Percentiles rank a stretch among this genome's conserved stretches.
phyloP scores from a whole-genome alignment of 2,888 invertebrate genomes.

The Pandemis corylana region DNA sequence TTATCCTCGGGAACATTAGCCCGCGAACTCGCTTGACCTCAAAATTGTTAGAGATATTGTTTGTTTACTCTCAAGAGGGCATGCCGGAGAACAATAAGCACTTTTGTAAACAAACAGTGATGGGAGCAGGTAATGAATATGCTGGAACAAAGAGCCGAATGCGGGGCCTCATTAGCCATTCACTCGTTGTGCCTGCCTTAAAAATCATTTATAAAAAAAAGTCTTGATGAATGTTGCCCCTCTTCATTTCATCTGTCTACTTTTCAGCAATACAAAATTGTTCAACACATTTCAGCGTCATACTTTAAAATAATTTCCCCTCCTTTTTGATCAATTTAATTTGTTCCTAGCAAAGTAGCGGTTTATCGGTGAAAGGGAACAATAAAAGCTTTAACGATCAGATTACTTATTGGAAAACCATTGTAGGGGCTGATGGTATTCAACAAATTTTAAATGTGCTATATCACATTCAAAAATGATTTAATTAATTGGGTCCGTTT shows the following conservation, averaged over 20 bases:
- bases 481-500: constrained; percentile 20
- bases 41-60: constrained; percentile 76
- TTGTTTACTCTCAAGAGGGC: constrained; percentile 68
- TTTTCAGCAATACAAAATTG: constrained; percentile 50
- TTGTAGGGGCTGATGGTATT: constrained; percentile 16
- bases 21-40: constrained; percentile 70
- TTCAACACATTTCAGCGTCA: constrained; percentile 49
- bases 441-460: constrained; percentile 19
- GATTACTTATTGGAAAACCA: constrained; percentile 36
- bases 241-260: constrained; percentile 55
- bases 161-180: constrained; percentile 77
- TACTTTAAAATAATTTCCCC: constrained; percentile 9
- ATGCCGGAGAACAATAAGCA: constrained; percentile 65
- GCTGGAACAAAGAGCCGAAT: constrained; percentile 76
- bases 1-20: constrained; percentile 66
- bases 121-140: constrained; percentile 79
- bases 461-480: constrained; percentile 21
- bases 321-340: constrained; percentile 19
- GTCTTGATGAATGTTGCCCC: constrained; percentile 71
- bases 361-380: constrained; percentile 28
- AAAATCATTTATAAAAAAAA: constrained; percentile 74
- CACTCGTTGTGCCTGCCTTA: constrained; percentile 70
- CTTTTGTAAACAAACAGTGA: constrained; percentile 70
- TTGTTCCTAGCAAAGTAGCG: constrained; percentile 18
- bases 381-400: constrained; percentile 33